Percentiles rank a stretch among this genome's conserved stretches.
Conservation (phyloP, 2,888 invertebrate species). For the Nomada hirtipes region DNA sequence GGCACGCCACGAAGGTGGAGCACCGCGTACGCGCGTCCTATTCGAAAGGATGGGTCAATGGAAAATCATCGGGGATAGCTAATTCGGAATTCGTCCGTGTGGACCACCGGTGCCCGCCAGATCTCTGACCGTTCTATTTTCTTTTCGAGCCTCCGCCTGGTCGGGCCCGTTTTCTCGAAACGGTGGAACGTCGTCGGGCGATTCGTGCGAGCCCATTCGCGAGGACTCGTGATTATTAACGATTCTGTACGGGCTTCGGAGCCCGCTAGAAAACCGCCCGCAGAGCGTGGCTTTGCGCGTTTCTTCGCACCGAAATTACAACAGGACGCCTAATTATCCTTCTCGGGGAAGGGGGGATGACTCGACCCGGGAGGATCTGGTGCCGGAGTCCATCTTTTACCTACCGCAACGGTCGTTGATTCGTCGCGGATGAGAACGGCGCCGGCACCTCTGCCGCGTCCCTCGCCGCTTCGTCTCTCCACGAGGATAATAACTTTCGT, state of each 20-base stretch:
- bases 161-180: neutral
- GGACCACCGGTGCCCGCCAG: neutral
- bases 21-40: slow-evolving; percentile 37
- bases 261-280: slow-evolving; percentile 59
- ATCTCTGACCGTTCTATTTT: slow-evolving; percentile 13
- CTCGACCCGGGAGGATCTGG: slow-evolving; percentile 34
- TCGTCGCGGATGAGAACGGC: slow-evolving; percentile 38
- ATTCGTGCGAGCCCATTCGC: neutral
- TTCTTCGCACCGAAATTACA: slow-evolving; percentile 67
- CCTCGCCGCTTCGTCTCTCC: neutral
- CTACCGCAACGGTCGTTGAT: slow-evolving; percentile 65
- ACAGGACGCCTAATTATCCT: slow-evolving; percentile 68
- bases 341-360: slow-evolving; percentile 30
- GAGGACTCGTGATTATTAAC: slow-evolving; percentile 61
- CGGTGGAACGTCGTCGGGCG: neutral
- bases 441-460: neutral
- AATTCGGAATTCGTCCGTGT: slow-evolving; percentile 74
- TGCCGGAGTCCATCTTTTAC: slow-evolving; percentile 48
- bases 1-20: slow-evolving; percentile 63
- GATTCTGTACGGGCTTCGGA: slow-evolving; percentile 63
- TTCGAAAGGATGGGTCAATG: slow-evolving; percentile 60
- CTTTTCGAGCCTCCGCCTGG: neutral
- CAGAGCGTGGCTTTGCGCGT: slow-evolving; percentile 53
- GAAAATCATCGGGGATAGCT: slow-evolving; percentile 72
- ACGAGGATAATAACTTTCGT: slow-evolving; percentile 16